Evolutionary conservation across 2,113 vertebrate species (phyloP).

Genomic region (Emydura subglobosa): DNA sequence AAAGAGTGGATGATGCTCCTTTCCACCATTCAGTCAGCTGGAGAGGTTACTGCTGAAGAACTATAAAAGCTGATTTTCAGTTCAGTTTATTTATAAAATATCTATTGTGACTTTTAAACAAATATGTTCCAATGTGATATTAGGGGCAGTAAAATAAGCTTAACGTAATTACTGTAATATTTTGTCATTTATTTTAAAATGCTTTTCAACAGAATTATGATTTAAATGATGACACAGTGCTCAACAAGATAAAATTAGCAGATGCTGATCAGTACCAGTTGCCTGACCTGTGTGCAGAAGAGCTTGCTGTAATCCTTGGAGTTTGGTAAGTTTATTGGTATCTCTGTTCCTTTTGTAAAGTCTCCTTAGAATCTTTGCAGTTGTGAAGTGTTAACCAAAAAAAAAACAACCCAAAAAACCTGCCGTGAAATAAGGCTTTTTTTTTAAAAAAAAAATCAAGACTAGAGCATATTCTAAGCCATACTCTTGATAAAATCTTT

Average conservation of each 20-base stretch:
- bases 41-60: neutral
- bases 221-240: conserved; percentile 91
- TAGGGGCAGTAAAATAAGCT: neutral
- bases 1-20: neutral
- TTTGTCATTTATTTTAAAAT: neutral
- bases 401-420: neutral
- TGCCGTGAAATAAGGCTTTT: neutral
- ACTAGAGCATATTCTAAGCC: neutral
- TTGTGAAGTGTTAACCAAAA: neutral
- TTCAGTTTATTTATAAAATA: neutral
- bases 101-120: neutral
- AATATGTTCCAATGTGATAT: neutral
- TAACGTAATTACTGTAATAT: neutral
- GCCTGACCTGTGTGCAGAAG: conserved; percentile 92
- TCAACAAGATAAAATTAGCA: conserved; percentile 89
- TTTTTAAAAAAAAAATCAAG: no score
- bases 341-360: neutral
- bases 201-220: conserved; percentile 83
- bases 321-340: conserved; percentile 86
- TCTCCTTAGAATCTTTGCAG: neutral
- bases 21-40: neutral
- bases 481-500: neutral
- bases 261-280: conserved; percentile 85
- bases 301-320: conserved; percentile 94
- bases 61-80: neutral